Conservation (phyloP, 2,797 vertebrate genomes). For the Alosa sapidissima region DNA sequence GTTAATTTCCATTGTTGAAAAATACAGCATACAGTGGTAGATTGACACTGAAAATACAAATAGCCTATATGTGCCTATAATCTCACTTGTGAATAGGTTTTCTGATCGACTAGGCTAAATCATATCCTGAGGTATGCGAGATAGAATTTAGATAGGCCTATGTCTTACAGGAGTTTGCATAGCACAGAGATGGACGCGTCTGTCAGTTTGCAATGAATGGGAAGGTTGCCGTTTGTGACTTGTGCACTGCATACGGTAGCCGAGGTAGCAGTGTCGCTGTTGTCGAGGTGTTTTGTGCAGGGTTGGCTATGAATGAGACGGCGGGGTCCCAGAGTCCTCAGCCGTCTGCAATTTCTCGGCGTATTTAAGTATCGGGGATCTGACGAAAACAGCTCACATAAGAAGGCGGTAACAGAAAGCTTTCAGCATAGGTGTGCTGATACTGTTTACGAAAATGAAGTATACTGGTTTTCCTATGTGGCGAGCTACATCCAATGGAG, state of each 20-base stretch:
- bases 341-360: conserved; percentile 4
- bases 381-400: background rate
- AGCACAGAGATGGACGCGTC: background rate
- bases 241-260: conserved; percentile 66
- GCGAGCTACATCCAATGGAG: conserved; percentile 73
- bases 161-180: background rate
- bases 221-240: conserved; percentile 52
- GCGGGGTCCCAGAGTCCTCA: background rate
- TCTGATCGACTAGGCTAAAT: background rate
- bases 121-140: background rate
- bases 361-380: conserved; percentile 1
- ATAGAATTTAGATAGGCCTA: background rate
- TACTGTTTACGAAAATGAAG: conserved; percentile 62
- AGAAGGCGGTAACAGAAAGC: background rate
- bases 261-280: conserved; percentile 35
- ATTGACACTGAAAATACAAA: too few relatives aligned
- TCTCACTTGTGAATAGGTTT: too few relatives aligned
- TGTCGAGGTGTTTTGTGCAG: conserved; percentile 17
- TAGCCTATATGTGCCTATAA: background rate
- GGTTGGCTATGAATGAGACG: background rate
- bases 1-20: too few relatives aligned
- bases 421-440: background rate
- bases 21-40: too few relatives aligned
- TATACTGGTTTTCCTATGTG: conserved; percentile 66
- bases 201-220: conserved; percentile 59